Base-by-base conservation (phyloP, 2,113 vertebrate genomes). In the Cyphomyrus discorhynchus region DNA sequence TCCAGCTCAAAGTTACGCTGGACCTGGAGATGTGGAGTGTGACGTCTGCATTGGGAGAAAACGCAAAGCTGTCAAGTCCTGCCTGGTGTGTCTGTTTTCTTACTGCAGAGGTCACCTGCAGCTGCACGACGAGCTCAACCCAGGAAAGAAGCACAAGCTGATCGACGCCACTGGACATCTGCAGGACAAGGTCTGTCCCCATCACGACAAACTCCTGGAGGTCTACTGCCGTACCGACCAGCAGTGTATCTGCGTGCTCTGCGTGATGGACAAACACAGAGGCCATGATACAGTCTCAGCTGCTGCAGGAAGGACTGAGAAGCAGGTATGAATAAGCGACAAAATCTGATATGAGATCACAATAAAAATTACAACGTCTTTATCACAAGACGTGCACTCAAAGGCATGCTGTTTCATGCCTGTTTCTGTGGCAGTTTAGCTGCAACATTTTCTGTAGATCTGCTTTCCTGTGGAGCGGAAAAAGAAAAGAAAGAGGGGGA, bases 51-150 rank as follows among this genome's bases (percentile, higher is more conserved):
- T 42, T 70, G 87, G 56, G 42, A 88, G 42, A 46, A 88, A 88
- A 46, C 21, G 10, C 53, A 88, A 88, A 88, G 87, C 87, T 27
- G 87, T 88, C 56, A 88, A 88, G 87, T 88, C 87, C 4, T 88
- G 87, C 58, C 56, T 88, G 87, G 42, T 45, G 56, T 88, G 87
- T n/a, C 53, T 88, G 87, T 21, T 42, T n/a, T 88, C 87, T 88
- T 88, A 88, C 56, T 88, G 87, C 21, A n/a, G 47, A 88, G 42
- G 35, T 88, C 53, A 88, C 19, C 24, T 88, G 0, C 35, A 62
- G 35, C 87, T 46, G 70, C 87, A 88, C 39, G 17, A 88, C 5
- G 21, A 62, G n/a, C 56, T 46, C 17, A 88, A 56, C 21, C 21
- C 8, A 17, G 17, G 31, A 9, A 66, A 66, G 31, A 39, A 27